Evolutionary conservation across 2,888 invertebrate species (phyloP).

Genomic region (Clusia tigrina): DNA sequence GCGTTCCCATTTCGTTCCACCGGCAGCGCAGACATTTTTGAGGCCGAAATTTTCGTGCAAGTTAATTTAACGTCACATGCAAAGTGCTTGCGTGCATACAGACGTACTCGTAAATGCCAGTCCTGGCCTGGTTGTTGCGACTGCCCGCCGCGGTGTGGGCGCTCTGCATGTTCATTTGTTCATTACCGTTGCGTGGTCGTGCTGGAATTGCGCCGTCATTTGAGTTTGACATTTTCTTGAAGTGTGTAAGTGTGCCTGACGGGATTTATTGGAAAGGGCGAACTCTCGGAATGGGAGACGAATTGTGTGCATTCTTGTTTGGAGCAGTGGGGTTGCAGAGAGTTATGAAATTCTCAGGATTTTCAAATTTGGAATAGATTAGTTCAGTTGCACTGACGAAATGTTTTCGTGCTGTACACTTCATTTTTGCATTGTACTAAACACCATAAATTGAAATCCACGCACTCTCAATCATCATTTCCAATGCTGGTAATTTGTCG

Average conservation of each 20-base stretch:
- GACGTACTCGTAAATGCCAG: neutral
- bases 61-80: conserved; percentile 20
- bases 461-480: neutral
- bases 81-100: conserved; percentile 8
- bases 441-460: neutral
- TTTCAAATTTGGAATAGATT: too few relatives aligned
- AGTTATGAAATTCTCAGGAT: too few relatives aligned
- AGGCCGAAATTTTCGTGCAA: conserved; percentile 12
- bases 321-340: too few relatives aligned
- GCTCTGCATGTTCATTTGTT: neutral
- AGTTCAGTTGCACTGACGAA: too few relatives aligned
- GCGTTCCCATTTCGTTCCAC: neutral
- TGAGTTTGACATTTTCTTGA: conserved; percentile 6
- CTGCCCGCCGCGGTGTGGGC: neutral
- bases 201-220: neutral
- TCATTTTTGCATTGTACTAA: neutral
- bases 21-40: neutral
- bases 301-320: too few relatives aligned
- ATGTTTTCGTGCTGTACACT: too few relatives aligned
- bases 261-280: too few relatives aligned
- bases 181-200: neutral
- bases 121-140: neutral
- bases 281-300: too few relatives aligned
- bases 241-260: neutral
- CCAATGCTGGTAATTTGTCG: neutral